phyloP scores from a whole-genome alignment of 1,140 invertebrate genomes.

The Eufriesea mexicana region DNA sequence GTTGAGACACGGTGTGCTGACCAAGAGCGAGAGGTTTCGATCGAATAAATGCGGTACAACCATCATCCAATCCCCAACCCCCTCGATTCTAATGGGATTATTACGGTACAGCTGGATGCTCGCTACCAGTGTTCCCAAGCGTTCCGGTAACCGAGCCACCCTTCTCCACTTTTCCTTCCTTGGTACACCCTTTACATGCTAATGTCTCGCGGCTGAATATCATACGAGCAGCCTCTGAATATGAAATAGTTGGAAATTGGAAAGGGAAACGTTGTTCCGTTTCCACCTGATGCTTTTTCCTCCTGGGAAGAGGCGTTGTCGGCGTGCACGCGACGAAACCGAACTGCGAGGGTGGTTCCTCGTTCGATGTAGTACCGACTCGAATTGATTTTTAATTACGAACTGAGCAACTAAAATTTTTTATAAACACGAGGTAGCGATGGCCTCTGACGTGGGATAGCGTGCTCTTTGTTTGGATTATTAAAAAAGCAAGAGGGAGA shows the following conservation, averaged over 20 bases:
- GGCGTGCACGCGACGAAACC: constrained; percentile 11
- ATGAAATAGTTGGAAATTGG: constrained; percentile 69
- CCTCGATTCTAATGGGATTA: constrained; percentile 48
- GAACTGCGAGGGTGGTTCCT: background rate
- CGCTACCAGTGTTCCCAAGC: background rate
- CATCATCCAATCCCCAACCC: background rate
- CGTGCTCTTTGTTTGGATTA: too few species aligned
- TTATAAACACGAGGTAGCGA: too few species aligned
- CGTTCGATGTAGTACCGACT: background rate
- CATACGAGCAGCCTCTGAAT: constrained; percentile 66
- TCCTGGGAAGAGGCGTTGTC: background rate
- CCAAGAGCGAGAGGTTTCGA: background rate
- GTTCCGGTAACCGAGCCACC: background rate
- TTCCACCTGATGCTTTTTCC: constrained; percentile 50
- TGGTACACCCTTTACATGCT: constrained; percentile 67
- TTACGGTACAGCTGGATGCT: constrained; percentile 42
- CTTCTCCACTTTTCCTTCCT: constrained; percentile 54
- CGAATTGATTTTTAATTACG: background rate
- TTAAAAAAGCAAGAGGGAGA: too few species aligned
- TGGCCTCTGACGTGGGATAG: too few species aligned
- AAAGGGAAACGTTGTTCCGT: constrained; percentile 58
- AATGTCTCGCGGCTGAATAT: constrained; percentile 61
- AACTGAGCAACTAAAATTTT: too few species aligned
- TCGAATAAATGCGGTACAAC: background rate
- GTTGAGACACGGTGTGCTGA: too few species aligned